A percentile compares a stretch with the other conserved stretches of the same genome.
Conservation (phyloP, 2,888 invertebrate genomes). For the Coenonympha glycerion region DNA sequence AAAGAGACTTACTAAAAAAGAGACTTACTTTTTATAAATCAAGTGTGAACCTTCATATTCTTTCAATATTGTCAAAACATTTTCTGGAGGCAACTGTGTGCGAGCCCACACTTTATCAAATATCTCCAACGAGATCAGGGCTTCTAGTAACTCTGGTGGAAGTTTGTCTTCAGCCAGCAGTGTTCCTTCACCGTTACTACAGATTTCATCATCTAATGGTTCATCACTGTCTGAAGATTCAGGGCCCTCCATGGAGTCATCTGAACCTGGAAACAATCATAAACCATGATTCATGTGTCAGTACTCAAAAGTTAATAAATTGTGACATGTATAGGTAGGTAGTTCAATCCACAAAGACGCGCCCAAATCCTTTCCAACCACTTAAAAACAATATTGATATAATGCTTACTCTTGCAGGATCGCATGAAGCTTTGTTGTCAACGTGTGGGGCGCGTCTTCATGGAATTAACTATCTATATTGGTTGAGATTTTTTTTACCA, state of each 20-base stretch:
- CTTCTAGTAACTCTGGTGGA: slow-evolving; percentile 77
- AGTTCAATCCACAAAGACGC: no score
- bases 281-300: background rate
- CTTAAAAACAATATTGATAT: no score
- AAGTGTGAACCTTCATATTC: slow-evolving; percentile 66
- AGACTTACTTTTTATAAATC: slow-evolving; percentile 74
- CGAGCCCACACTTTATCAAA: slow-evolving; percentile 77
- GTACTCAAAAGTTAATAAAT: background rate
- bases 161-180: slow-evolving; percentile 65
- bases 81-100: slow-evolving; percentile 71
- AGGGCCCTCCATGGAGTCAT: slow-evolving; percentile 44
- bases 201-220: slow-evolving; percentile 55
- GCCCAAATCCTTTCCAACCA: no score
- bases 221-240: slow-evolving; percentile 62
- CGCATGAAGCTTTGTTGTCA: no score
- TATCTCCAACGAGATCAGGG: slow-evolving; percentile 75
- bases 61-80: slow-evolving; percentile 70
- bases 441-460: no score
- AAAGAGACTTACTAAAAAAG: no score
- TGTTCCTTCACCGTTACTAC: slow-evolving; percentile 57
- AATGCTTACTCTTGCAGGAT: no score
- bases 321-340: no score
- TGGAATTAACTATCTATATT: no score
- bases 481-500: no score
- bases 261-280: slow-evolving; percentile 39